These are phyloP conservation scores for Plotosus lineatus DNA, from an alignment of 2,113 vertebrate genomes.

Conservation along the genomic window DNA sequence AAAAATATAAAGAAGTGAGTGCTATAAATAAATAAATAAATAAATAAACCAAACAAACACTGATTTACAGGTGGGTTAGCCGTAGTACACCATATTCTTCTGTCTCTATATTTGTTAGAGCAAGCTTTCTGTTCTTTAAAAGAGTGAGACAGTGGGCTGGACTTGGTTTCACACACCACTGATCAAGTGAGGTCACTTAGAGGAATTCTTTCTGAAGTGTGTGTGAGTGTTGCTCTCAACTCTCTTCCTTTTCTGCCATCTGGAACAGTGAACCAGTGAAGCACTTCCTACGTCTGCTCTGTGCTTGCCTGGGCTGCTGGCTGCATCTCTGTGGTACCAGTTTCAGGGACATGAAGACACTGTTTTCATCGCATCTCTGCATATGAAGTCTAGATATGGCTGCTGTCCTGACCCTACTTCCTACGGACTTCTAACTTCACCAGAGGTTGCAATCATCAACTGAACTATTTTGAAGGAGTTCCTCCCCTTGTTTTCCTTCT, in stretches of 20 bases:
- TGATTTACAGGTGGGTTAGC: conserved; percentile 7
- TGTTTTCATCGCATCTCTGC: conserved; percentile 49
- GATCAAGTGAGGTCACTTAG: conserved; percentile 67
- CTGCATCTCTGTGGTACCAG: conserved; percentile 57
- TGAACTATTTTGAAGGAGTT: conserved; percentile 65
- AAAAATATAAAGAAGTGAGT: conserved; percentile 1
- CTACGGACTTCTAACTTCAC: conserved; percentile 1
- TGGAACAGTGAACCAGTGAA: conserved; percentile 69
- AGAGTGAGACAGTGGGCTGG: conserved; percentile 54
- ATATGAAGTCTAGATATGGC: not conserved
- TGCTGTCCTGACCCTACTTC: conserved; percentile 1
- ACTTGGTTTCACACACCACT: conserved; percentile 64
- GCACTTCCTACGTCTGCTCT: conserved; percentile 70
- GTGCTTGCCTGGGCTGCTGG: conserved; percentile 50
- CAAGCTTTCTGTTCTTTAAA: conserved; percentile 2
- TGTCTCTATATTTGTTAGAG: conserved; percentile 25
- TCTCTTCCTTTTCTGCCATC: conserved; percentile 52
- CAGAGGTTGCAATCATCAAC: conserved; percentile 68
- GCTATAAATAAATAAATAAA: too few relatives aligned
- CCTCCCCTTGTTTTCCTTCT: conserved; percentile 65
- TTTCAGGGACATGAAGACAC: conserved; percentile 43
- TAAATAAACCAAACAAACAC: too few relatives aligned
- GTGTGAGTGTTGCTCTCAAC: conserved; percentile 46
- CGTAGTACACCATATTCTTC: not conserved
- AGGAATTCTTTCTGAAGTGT: conserved; percentile 66